Base-by-base conservation (phyloP, 2,888 invertebrate species). In the Phengaris arion region DNA sequence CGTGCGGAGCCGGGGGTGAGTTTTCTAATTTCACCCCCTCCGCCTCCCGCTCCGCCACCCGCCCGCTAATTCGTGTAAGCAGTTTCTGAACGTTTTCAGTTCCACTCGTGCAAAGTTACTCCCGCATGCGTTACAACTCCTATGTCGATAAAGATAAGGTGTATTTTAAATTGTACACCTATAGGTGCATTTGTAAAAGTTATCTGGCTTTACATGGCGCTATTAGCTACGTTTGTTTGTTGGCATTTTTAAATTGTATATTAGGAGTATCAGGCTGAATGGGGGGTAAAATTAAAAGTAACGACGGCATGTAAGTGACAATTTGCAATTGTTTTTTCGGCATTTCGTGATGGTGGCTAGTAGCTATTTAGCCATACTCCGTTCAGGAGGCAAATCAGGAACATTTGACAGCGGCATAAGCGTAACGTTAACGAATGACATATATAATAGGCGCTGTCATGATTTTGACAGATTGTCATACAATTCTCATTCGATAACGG, bases 1-100 rank as follows among this genome's bases (percentile, higher is more conserved):
- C 94, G 94, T 94, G 93, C 93, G 88, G 92, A 93, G 92, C 90
- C 85, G 79, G 79, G 83, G 81, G 82, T 85, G 81, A 90, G 89
- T 91, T 92, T 92, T 92, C 92, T 92, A 92, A 93, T 92, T 93
- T 92, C 89, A 88, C 90, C 92, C 91, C 79, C 76, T 57, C 10
- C 89, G 88, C 91, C 89, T 90, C 70, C n/a, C 89, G 89, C 91
- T 88, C 90, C 88, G 64, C 77, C 72, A 13, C 89, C 89, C 91
- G 88, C 90, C 88, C 92, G 93, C 92, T 93, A 93, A 93, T 93
- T 92, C 93, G 92, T 91, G 92, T 93, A 93, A 93, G 92, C 93
- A 93, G 92, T 93, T 92, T 92, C 91, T 90, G 91, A 92, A 91
- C 92, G 92, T 92, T 91, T 91, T 89, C 90, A 91, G 88, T 90